These are phyloP conservation scores for Melangyna quadrimaculata DNA, from an alignment of 2,888 invertebrate genomes.

Conservation along the genomic window DNA sequence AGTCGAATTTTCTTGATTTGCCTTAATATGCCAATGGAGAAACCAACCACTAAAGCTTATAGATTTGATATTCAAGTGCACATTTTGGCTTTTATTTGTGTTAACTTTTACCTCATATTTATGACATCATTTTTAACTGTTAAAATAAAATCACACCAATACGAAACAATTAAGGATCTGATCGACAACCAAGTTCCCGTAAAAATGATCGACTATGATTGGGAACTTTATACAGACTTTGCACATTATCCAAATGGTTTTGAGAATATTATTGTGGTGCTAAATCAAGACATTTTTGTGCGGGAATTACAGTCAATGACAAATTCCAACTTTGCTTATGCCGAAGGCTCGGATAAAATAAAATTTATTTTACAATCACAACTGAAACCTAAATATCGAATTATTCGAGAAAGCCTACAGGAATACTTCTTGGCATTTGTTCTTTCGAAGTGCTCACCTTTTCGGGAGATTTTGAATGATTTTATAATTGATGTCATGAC, in stretches of 20 bases:
- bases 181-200: neutral
- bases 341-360: neutral
- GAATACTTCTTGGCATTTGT: neutral
- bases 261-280: neutral
- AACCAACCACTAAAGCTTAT: neutral
- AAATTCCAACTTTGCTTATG: constrained; percentile 12
- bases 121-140: constrained; percentile 27
- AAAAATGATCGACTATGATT: neutral
- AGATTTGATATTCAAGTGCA: constrained; percentile 20
- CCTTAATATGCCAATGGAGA: neutral
- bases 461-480: neutral
- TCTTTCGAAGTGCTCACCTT: neutral
- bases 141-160: constrained; percentile 14
- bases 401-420: neutral
- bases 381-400: neutral
- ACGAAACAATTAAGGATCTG: constrained; percentile 14
- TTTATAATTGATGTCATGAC: neutral
- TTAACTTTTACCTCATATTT: constrained; percentile 9
- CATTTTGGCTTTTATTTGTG: neutral
- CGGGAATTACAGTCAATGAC: neutral
- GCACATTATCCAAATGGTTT: neutral
- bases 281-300: neutral
- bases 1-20: constrained; percentile 4
- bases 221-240: neutral
- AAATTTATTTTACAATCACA: neutral